Evolutionary conservation across 2,113 vertebrate genomes (phyloP), one percentile per base, ranked within the genome.

Genomic region (Scatophagus argus): DNA sequence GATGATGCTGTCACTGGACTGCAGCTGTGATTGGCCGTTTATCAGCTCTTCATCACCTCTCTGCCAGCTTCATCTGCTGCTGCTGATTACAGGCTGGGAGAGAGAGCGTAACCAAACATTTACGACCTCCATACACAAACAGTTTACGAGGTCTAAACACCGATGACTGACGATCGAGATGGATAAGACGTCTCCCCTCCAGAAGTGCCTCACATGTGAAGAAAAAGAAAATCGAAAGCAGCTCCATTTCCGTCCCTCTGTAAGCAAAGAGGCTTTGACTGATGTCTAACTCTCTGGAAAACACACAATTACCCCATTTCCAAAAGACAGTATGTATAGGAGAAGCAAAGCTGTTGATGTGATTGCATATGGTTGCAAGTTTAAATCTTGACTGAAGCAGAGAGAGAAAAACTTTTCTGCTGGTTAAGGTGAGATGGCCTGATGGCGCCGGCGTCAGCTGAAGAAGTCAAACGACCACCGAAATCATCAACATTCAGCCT

Each of bases 71-170:
- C 66, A 81, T 73, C 69, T 71, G 32, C 66, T n/a, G 54, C 52
- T 34, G 58, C 52, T 55, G 80, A 91, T 93, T 88, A 91, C 63
- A 93, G 89, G 43, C 23, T 1, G 16, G 13, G 7, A 36, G 13
- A 39, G 16, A 12, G 16, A 46, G 55, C 41, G n/a, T n/a, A 36
- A 56, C 47, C 75, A 89, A 92, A 92, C 77, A 90, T 89, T 87
- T 88, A 44, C 11, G 29, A 43, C 47, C 65, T 36, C 19, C 13
- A 8, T 87, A 86, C 52, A 87, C 89, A 89, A 89, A 56, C 56
- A 54, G 38, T 83, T 83, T 74, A 83, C 62, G 0, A 51, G 54
- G 25, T 63, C 44, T 47, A 90, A 87, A 87, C 84, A 70, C 13
- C 41, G 41, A n/a, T 43, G 39, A 43, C 55, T 58, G 43, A 76